Conservation (phyloP, 30 jellyfish, hydroid and myxozoan species). For the Hydra vulgaris region DNA sequence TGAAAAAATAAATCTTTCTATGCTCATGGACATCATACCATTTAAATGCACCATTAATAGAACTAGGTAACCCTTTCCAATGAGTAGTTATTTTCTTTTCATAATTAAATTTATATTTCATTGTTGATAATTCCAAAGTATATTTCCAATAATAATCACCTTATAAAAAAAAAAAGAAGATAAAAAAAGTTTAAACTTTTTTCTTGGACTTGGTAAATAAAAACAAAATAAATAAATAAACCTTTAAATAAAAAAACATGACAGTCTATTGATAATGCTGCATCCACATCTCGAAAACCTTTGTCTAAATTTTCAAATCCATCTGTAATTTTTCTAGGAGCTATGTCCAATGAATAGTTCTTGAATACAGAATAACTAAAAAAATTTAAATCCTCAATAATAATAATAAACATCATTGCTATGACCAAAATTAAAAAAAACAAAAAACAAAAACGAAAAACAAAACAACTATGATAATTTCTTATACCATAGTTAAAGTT, state of each 20-base stretch:
- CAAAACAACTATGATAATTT: no score
- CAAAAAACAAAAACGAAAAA: no score
- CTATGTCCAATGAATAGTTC: conserved; percentile 15
- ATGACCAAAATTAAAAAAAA: no score
- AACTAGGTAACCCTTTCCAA: conserved; percentile 17
- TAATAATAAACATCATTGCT: not conserved
- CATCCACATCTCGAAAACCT: conserved; percentile 39
- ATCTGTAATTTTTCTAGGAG: conserved; percentile 38
- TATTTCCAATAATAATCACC: not conserved
- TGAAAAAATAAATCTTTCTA: not conserved
- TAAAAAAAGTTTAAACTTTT: no score
- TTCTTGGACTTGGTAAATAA: no score
- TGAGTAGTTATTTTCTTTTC: conserved; percentile 1
- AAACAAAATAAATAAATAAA: no score
- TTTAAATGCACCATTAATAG: conserved; percentile 6
- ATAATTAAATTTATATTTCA: not conserved
- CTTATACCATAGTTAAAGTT: no score
- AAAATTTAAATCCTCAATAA: not conserved
- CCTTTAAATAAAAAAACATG: conserved; percentile 54
- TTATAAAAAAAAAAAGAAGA: no score
- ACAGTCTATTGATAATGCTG: conserved; percentile 57
- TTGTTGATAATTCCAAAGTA: not conserved
- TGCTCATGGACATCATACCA: no score
- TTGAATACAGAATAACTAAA: conserved; percentile 49
- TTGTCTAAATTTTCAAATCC: conserved; percentile 60